These are phyloP conservation scores for Leptopterna dolabrata DNA, from an alignment of 2,888 invertebrate genomes.

Conservation along the genomic window DNA sequence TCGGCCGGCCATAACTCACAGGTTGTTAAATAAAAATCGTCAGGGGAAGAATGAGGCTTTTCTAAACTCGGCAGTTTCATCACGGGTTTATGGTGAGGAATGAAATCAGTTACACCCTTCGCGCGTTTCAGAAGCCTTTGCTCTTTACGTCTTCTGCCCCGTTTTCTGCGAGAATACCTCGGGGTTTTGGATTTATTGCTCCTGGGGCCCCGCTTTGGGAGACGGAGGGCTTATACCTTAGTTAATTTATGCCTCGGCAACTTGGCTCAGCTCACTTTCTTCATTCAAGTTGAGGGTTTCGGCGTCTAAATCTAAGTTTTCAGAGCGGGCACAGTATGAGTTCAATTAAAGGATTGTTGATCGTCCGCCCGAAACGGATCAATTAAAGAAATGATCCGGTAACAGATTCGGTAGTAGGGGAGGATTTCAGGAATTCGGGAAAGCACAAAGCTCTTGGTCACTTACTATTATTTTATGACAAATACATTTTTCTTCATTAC, in stretches of 20 bases:
- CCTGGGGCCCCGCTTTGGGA: not conserved
- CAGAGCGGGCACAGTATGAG: not conserved
- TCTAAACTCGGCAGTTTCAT: constrained; percentile 24
- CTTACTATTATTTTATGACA: too few species aligned
- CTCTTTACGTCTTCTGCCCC: not conserved
- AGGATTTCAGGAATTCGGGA: too few species aligned
- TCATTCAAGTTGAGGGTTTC: constrained; percentile 3
- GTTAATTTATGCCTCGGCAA: constrained; percentile 19
- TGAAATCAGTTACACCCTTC: constrained; percentile 23
- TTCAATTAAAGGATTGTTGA: not conserved
- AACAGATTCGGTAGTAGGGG: too few species aligned
- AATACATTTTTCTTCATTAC: too few species aligned
- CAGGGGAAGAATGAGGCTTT: not conserved
- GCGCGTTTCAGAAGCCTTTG: not conserved
- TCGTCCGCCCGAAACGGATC: not conserved
- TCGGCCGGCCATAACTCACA: constrained; percentile 6
- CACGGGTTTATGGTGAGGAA: constrained; percentile 16
- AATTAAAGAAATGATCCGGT: too few species aligned
- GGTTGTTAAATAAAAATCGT: constrained; percentile 29
- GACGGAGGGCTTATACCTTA: not conserved
- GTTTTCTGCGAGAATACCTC: constrained; percentile 1
- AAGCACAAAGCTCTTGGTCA: too few species aligned
- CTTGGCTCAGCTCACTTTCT: constrained; percentile 1
- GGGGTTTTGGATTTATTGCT: constrained; percentile 13
- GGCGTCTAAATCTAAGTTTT: not conserved